These are phyloP conservation scores for Kradibia gibbosae DNA, from an alignment of 1,140 invertebrate genomes.

Conservation along the genomic window DNA sequence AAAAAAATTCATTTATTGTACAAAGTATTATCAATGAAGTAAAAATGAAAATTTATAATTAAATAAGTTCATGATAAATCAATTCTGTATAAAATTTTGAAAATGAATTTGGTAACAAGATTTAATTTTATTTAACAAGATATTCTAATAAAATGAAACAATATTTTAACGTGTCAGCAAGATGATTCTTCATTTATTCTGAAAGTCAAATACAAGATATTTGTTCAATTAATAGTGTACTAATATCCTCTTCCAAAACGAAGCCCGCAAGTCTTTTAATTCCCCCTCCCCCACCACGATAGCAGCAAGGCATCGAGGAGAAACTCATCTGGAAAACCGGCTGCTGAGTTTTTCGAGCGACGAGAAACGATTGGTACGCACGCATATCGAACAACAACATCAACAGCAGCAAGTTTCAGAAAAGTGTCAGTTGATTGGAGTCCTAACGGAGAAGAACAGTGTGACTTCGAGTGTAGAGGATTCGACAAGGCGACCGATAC, in stretches of 20 bases:
- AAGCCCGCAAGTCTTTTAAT: background rate
- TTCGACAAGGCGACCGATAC: slow-evolving; percentile 54
- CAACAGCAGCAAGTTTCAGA: background rate
- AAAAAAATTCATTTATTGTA: background rate
- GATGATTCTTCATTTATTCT: no score
- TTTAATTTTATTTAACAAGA: no score
- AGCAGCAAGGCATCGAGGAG: background rate
- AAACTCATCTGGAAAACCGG: background rate
- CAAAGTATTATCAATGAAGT: no score
- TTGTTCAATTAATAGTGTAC: no score
- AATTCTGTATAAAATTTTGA: no score
- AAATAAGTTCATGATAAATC: no score
- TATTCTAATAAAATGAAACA: no score
- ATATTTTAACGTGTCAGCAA: no score
- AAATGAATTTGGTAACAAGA: no score
- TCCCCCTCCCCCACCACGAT: no score
- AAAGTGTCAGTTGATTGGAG: slow-evolving; percentile 53
- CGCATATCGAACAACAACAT: background rate
- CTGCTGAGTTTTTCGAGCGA: slow-evolving; percentile 6
- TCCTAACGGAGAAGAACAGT: slow-evolving; percentile 55
- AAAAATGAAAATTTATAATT: no score
- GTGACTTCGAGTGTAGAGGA: slow-evolving; percentile 35
- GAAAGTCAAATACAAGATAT: no score
- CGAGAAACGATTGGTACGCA: slow-evolving; percentile 32
- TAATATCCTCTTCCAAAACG: background rate